phyloP scores from a whole-genome alignment of 2,797 vertebrate species.

The Otolemur crassicaudatus region DNA sequence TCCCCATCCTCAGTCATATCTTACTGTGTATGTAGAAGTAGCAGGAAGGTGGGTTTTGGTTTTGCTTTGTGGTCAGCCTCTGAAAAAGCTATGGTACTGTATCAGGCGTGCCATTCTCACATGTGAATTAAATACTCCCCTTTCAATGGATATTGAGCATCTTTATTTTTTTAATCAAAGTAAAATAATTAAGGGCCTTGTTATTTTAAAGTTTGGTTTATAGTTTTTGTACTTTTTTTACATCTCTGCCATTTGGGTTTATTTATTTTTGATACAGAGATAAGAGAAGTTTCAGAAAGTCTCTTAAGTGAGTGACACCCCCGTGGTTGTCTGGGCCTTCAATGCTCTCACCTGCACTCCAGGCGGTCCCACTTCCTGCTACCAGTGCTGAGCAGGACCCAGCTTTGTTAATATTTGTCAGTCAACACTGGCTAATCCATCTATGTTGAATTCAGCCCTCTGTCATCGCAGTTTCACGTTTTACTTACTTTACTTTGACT shows the following conservation, averaged over 20 bases:
- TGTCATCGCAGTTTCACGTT: conserved; percentile 69
- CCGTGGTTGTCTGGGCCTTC: conserved; percentile 51
- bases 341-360: conserved; percentile 53
- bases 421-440: conserved; percentile 69
- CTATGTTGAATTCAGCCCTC: conserved; percentile 39
- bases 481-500: conserved; percentile 52
- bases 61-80: neutral
- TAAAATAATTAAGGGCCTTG: conserved; percentile 27
- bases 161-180: conserved; percentile 20
- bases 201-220: conserved; percentile 49
- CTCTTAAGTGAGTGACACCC: conserved; percentile 48
- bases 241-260: neutral
- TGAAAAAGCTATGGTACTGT: neutral
- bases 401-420: conserved; percentile 68
- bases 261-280: conserved; percentile 61
- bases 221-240: neutral
- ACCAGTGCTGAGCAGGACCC: conserved; percentile 53
- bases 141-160: neutral
- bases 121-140: neutral
- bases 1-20: neutral
- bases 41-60: neutral
- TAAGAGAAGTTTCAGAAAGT: conserved; percentile 60
- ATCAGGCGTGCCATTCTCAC: neutral
- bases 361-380: conserved; percentile 51
- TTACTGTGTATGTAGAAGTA: neutral